Evolutionary conservation across 37 sponge, comb jelly and placozoan genomes (phyloP), one percentile per base, ranked within the genome.

Genomic region (Halichondria panicea): DNA sequence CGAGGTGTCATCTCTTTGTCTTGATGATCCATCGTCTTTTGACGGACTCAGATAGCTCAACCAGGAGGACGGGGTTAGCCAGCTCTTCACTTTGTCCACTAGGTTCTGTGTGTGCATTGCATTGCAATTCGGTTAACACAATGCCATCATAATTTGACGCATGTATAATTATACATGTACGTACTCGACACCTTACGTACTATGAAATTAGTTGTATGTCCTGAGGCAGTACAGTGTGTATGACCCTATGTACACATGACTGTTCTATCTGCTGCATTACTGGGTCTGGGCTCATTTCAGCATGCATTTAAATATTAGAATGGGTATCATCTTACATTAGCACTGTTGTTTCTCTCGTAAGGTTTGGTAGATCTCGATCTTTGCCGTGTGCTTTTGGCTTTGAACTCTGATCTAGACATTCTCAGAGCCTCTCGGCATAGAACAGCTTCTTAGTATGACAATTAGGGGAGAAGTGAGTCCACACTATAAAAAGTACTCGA

Each of bases 1-100:
- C 24, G 19, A 56, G 46, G 18, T 48, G 24, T 2, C 24, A 22
- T 45, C 12, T 30, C 35, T n/a, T n/a, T n/a, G n/a, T n/a, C n/a
- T 70, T n/a, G 22, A 41, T 45, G 34, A 22, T 3, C 53, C 37
- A 36, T 34, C 8, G 34, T 35, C 34, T 57, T 46, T 13, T 27
- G 61, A 25, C 5, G 31, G 40, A 19, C 5, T 44, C n/a, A 43
- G 22, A 3, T 12, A 45, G 34, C 35, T n/a, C 31, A 12, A 28
- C 89, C 89, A 89, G 21, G 64, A 72, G 22, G 75, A 68, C 8
- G 85, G 89, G 28, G 85, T 58, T 9, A 89, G 53, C 74, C 79
- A 84, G 32, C 80, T 43, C 70, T 70, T 75, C 70, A 89, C 85
- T 39, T 42, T 57, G 5, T 58, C 33, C 0, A 83, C 72, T 22